A percentile compares a stretch with the other conserved stretches of the same genome.
phyloP scores from a whole-genome alignment of 2,888 invertebrate genomes.

The Tenthredo amoena region DNA sequence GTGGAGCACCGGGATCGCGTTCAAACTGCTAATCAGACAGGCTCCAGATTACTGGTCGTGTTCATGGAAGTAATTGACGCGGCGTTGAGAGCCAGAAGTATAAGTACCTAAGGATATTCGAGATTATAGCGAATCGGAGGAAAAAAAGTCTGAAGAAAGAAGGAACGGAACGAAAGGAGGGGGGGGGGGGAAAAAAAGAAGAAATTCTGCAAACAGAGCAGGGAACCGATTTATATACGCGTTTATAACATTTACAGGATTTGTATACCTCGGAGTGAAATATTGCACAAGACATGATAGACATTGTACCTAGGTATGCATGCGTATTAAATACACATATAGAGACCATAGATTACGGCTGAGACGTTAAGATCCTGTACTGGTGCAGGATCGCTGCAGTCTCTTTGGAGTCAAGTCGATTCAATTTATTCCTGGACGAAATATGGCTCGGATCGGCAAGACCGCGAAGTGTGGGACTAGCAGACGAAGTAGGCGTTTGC shows the following conservation, averaged over 20 bases:
- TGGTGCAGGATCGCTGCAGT: not conserved
- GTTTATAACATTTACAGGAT: not conserved
- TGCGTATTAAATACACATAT: slow-evolving; percentile 18
- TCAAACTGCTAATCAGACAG: slow-evolving; percentile 43
- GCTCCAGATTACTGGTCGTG: slow-evolving; percentile 27
- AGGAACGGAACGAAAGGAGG: not conserved
- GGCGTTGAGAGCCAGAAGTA: not conserved
- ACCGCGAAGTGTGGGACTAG: slow-evolving; percentile 29
- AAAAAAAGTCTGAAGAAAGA: not conserved
- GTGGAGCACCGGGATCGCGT: not conserved
- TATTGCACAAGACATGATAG: slow-evolving; percentile 4
- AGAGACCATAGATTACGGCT: not conserved
- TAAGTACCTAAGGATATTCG: not conserved
- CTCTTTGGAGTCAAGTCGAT: slow-evolving; percentile 8
- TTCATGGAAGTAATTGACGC: slow-evolving; percentile 45
- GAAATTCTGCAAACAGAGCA: not conserved
- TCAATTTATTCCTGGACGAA: slow-evolving; percentile 17
- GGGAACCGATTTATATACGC: not conserved
- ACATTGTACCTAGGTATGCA: not conserved
- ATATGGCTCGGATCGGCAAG: slow-evolving; percentile 33
- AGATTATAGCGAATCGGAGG: not conserved
- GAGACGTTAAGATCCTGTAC: slow-evolving; percentile 19
- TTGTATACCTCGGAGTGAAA: not conserved
- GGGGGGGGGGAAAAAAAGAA: not conserved
- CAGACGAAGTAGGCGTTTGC: slow-evolving; percentile 47